Evolutionary conservation across 2,113 vertebrate species (phyloP).

Genomic region (human): DNA sequence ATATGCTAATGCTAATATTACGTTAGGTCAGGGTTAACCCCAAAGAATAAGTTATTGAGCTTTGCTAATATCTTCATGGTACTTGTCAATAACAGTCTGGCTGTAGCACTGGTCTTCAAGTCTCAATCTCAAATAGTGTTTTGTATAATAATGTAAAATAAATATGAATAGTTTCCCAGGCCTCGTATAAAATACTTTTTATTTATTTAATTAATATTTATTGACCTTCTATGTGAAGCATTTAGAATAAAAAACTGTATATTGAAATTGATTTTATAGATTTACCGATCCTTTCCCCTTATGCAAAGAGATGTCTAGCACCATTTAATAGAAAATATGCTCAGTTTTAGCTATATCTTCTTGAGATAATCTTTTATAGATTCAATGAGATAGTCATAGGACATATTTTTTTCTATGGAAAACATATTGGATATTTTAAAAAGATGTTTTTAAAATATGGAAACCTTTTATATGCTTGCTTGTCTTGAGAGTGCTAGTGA

Average conservation of each 20-base stretch:
- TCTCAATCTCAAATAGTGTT: slow-evolving; percentile 19
- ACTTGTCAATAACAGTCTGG: slow-evolving; percentile 54
- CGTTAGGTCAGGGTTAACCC: slow-evolving; percentile 72
- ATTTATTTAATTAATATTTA: not conserved
- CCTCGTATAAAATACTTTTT: not conserved
- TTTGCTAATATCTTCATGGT: slow-evolving; percentile 63
- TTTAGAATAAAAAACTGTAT: not conserved
- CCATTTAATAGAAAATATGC: not conserved
- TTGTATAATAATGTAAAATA: slow-evolving; percentile 28
- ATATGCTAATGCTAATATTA: slow-evolving; percentile 57
- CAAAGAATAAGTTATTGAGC: slow-evolving; percentile 73
- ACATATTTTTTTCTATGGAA: not conserved
- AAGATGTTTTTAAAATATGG: slow-evolving; percentile 61
- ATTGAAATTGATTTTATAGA: not conserved
- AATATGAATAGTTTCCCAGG: not conserved
- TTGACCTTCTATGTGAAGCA: not conserved
- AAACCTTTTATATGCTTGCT: slow-evolving; percentile 52
- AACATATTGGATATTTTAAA: slow-evolving; percentile 14
- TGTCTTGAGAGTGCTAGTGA: slow-evolving; percentile 62
- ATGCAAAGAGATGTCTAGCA: not conserved
- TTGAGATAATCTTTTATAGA: not conserved
- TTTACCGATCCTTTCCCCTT: not conserved
- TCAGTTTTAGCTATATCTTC: not conserved
- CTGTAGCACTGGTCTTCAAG: slow-evolving; percentile 11
- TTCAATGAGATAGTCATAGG: slow-evolving; percentile 24